phyloP scores from a whole-genome alignment of 2,797 vertebrate genomes.

The Acipenser oxyrinchus region DNA sequence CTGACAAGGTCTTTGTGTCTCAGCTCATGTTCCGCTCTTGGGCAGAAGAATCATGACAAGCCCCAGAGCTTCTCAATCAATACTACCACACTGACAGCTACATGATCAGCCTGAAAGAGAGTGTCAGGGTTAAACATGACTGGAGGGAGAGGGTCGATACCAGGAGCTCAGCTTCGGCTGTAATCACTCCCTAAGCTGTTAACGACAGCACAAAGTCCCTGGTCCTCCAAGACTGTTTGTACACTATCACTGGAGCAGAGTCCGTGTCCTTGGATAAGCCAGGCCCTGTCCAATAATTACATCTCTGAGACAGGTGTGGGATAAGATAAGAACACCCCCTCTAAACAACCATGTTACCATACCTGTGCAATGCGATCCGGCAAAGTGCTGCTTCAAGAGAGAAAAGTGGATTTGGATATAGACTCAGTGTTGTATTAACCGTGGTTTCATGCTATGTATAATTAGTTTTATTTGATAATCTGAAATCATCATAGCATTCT shows the following conservation, averaged over 20 bases:
- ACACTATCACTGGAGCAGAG: slow-evolving; percentile 8
- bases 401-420: no score
- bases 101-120: slow-evolving; percentile 1
- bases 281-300: background rate
- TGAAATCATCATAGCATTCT: no score
- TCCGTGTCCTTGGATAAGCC: background rate
- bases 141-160: slow-evolving; percentile 9
- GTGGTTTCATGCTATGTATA: no score
- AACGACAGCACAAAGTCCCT: slow-evolving; percentile 8
- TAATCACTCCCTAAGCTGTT: slow-evolving; percentile 16
- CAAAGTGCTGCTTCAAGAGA: background rate
- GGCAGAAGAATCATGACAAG: background rate
- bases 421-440: no score
- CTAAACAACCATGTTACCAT: slow-evolving; percentile 1
- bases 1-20: slow-evolving; percentile 1
- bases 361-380: slow-evolving; percentile 13
- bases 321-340: slow-evolving; percentile 19
- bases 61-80: slow-evolving; percentile 1
- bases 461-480: no score
- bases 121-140: slow-evolving; percentile 12
- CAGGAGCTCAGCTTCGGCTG: slow-evolving; percentile 8
- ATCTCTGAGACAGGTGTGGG: slow-evolving; percentile 13
- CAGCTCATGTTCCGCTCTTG: background rate
- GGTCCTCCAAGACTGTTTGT: slow-evolving; percentile 13
- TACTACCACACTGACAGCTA: background rate